Percentiles rank a stretch among this genome's conserved stretches.
phyloP scores from a whole-genome alignment of 2,888 invertebrate genomes.

The Athripsodes cinereus region DNA sequence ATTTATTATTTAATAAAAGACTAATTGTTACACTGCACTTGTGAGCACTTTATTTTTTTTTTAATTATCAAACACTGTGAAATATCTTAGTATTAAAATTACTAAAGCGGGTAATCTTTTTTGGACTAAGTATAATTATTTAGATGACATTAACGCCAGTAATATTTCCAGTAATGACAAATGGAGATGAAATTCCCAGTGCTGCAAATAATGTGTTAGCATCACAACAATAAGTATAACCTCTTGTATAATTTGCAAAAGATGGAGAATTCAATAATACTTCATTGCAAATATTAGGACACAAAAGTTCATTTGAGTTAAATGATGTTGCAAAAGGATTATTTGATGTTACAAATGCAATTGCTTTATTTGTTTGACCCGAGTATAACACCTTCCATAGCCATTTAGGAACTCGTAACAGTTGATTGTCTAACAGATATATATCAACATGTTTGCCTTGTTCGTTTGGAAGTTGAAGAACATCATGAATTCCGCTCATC shows the following conservation, averaged over 20 bases:
- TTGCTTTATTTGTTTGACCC: slow-evolving; percentile 33
- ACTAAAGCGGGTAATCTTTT: too few species aligned
- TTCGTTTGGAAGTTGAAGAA: slow-evolving; percentile 35
- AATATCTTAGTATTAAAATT: too few species aligned
- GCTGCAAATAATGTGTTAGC: slow-evolving; percentile 22
- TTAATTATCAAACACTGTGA: too few species aligned
- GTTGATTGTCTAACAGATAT: slow-evolving; percentile 34
- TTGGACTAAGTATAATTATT: too few species aligned
- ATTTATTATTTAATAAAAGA: too few species aligned
- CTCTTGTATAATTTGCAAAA: slow-evolving; percentile 28
- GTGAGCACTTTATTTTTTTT: too few species aligned
- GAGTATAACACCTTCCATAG: slow-evolving; percentile 42
- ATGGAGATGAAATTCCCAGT: slow-evolving; percentile 18
- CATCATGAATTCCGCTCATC: slow-evolving; percentile 38
- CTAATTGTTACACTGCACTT: too few species aligned
- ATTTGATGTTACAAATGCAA: slow-evolving; percentile 42
- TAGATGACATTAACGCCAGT: background rate
- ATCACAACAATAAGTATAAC: slow-evolving; percentile 29
- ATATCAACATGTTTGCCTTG: slow-evolving; percentile 33
- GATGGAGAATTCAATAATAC: background rate
- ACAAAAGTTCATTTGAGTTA: slow-evolving; percentile 30
- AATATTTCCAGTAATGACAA: slow-evolving; percentile 11
- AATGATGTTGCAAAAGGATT: slow-evolving; percentile 37
- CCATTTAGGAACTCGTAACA: slow-evolving; percentile 39
- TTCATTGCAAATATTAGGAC: slow-evolving; percentile 35